Base-by-base conservation (phyloP, 2,888 invertebrate genomes). In the Nephrotoma appendiculata region DNA sequence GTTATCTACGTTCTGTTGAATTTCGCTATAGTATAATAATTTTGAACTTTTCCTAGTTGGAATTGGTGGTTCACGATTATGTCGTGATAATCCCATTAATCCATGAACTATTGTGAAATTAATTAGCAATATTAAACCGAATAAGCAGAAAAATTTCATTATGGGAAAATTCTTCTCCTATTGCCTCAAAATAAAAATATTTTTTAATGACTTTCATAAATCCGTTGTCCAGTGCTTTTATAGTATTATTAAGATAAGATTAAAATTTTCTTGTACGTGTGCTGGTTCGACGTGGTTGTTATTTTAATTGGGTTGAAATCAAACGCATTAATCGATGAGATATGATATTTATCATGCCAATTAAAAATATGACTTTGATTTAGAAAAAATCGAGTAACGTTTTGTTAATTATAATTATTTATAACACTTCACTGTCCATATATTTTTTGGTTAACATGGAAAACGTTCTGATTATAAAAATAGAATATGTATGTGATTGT, bases 1-100 rank as follows among this genome's bases (percentile, higher is more conserved):
- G 89, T 94, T 93, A 89, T 94, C 94, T 0, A 94, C 88, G 0
- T 92, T 92, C 91, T 94, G 94, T 1, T 89, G 87, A n/a, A 48
- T 86, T 11, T 19, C 31, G 11, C 85, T 15, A 41, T 85, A 44
- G 85, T 44, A 44, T 19, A 85, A 85, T 15, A 19, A 4, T 85
- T 43, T 85, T n/a, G 42, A 85, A 85, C 42, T 85, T 42, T 41
- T 85, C 42, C 45, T 41, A 3, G 43, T 84, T 12, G 84, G 84
- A 7, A 42, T 84, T 43, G 84, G 41, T 12, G 84, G 84, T 42
- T 42, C 41, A n/a, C 84, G 42, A 43, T 41, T 84, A 12, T 42
- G 11, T 84, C 84, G 84, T 42, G 84, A 84, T 84, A 84, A 7
- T 42, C 84, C 84, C 84, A 84, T 84, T 42, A 84, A 84, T 84